phyloP scores from a whole-genome alignment of 30 jellyfish, hydroid and myxozoan genomes.

The Turritopsis rubra region DNA sequence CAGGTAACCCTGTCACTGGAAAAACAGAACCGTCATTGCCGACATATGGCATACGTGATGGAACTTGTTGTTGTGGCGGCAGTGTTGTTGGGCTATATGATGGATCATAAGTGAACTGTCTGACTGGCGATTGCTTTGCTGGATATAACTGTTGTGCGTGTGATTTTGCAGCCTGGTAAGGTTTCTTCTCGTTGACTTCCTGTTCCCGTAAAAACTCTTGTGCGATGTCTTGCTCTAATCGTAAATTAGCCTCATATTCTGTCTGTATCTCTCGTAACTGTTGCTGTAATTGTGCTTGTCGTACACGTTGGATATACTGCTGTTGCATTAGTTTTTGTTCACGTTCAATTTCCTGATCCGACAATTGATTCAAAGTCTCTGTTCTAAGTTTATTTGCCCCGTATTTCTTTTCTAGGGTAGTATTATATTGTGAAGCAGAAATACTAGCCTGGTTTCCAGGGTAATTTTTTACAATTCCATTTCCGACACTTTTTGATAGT shows the following conservation, averaged over 20 bases:
- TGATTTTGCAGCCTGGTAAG: not conserved
- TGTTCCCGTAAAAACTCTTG: slow-evolving; percentile 30
- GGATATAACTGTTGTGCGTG: not conserved
- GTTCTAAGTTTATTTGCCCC: not conserved
- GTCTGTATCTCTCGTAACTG: slow-evolving; percentile 25
- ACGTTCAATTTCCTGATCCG: slow-evolving; percentile 20
- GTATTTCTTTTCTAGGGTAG: not conserved
- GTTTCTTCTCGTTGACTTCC: not conserved
- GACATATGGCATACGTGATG: not conserved
- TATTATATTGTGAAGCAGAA: not conserved
- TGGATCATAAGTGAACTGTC: not conserved
- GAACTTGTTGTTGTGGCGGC: slow-evolving; percentile 14
- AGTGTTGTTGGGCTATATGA: not conserved
- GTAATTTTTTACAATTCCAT: not conserved
- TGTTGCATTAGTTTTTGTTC: slow-evolving; percentile 31
- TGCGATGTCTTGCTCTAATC: slow-evolving; percentile 31
- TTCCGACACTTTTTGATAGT: not conserved
- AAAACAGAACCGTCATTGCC: slow-evolving; percentile 4
- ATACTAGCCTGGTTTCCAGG: not conserved
- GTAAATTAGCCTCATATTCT: slow-evolving; percentile 27
- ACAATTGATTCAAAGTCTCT: not conserved
- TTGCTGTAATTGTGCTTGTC: slow-evolving; percentile 34
- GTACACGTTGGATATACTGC: slow-evolving; percentile 32
- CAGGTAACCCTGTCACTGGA: slow-evolving; percentile 22
- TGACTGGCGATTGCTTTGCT: not conserved